phyloP scores from a whole-genome alignment of 1,140 invertebrate genomes.

The Drosophila azteca region DNA sequence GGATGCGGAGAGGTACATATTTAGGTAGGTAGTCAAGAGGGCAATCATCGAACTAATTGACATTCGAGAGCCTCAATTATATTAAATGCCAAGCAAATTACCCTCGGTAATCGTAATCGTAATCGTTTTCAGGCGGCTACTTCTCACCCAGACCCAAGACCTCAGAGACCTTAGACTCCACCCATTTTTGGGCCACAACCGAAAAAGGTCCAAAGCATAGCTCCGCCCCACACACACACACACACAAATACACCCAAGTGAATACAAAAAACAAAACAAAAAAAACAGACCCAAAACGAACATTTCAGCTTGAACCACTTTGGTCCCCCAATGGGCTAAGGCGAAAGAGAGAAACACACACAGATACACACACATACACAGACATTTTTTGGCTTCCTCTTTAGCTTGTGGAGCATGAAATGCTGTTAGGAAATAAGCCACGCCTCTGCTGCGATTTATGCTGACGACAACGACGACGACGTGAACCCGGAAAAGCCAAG shows the following conservation, averaged over 20 bases:
- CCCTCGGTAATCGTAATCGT: slow-evolving; percentile 32
- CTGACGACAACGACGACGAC: slow-evolving; percentile 43
- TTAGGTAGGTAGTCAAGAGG: slow-evolving; percentile 26
- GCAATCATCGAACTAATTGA: slow-evolving; percentile 53
- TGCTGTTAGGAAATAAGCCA: slow-evolving; percentile 70
- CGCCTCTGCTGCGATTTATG: slow-evolving; percentile 68
- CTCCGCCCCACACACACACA: slow-evolving; percentile 62
- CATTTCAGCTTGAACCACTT: slow-evolving; percentile 34
- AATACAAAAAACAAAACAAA: slow-evolving; percentile 39
- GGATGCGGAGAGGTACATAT: no score
- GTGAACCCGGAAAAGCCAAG: slow-evolving; percentile 68
- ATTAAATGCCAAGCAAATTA: slow-evolving; percentile 49
- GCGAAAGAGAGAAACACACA: slow-evolving; percentile 51
- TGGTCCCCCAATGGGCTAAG: slow-evolving; percentile 42
- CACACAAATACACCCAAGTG: slow-evolving; percentile 19
- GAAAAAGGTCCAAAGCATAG: slow-evolving; percentile 56
- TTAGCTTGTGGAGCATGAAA: slow-evolving; percentile 52
- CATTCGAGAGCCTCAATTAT: slow-evolving; percentile 44
- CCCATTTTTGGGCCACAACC: slow-evolving; percentile 38
- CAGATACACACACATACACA: slow-evolving; percentile 36
- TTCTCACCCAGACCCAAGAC: slow-evolving; percentile 13
- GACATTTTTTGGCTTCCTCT: slow-evolving; percentile 55
- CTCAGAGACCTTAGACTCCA: slow-evolving; percentile 45
- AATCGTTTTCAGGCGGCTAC: slow-evolving; percentile 14
- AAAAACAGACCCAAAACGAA: slow-evolving; percentile 48